These are phyloP conservation scores for Macropis europaea DNA, from an alignment of 2,888 invertebrate species.

Conservation along the genomic window DNA sequence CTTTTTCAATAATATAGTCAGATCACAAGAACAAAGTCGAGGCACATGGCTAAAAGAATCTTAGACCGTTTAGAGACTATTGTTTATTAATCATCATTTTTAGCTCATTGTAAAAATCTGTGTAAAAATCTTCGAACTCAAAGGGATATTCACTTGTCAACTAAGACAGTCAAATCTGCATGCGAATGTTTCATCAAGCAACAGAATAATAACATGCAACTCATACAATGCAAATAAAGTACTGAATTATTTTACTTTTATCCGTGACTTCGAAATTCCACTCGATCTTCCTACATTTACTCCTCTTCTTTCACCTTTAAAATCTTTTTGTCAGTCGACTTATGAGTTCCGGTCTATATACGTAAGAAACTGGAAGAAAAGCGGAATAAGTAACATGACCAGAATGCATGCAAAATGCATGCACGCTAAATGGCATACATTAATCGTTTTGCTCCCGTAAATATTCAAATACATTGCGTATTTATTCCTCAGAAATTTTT, in stretches of 20 bases:
- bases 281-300: neutral
- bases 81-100: too few species aligned
- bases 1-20: too few species aligned
- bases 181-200: neutral
- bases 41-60: too few species aligned
- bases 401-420: neutral
- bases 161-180: neutral
- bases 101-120: too few species aligned
- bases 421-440: neutral
- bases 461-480: too few species aligned
- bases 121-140: too few species aligned
- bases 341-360: neutral
- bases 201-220: neutral
- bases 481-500: too few species aligned
- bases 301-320: neutral
- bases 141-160: too few species aligned
- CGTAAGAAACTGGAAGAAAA: conserved; percentile 1
- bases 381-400: neutral
- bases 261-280: neutral
- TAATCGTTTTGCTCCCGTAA: neutral
- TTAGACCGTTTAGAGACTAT: too few species aligned
- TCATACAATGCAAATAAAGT: neutral
- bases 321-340: conserved; percentile 6
- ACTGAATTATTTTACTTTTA: conserved; percentile 2
- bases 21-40: too few species aligned